Conservation (phyloP, 2,113 vertebrate genomes). For the Myanophis thanlyinensis region DNA sequence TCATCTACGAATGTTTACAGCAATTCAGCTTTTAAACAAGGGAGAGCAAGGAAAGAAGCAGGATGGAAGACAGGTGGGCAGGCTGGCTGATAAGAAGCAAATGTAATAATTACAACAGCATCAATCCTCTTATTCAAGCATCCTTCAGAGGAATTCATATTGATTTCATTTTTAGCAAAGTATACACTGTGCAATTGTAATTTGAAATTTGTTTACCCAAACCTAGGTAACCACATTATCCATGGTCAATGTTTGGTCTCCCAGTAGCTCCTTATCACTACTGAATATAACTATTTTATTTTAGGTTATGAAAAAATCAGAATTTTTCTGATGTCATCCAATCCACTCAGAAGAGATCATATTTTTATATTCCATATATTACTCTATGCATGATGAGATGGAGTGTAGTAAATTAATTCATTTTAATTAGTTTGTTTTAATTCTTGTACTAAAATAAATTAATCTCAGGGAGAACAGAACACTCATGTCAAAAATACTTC, state of each 20-base stretch:
- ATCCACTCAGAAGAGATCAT: background rate
- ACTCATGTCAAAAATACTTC: background rate
- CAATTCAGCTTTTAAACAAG: constrained; percentile 41
- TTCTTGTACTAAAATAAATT: constrained; percentile 6
- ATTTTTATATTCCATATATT: constrained; percentile 11
- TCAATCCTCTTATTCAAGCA: background rate
- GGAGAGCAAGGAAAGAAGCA: background rate
- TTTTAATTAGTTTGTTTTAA: constrained; percentile 43
- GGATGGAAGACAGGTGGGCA: background rate
- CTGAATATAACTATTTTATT: background rate
- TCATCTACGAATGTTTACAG: constrained; percentile 51
- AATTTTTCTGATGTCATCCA: background rate
- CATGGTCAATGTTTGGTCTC: background rate
- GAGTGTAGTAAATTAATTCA: constrained; percentile 48
- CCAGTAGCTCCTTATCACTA: background rate
- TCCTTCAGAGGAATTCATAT: background rate
- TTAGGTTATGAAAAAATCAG: background rate
- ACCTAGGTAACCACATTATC: background rate
- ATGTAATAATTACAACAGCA: background rate
- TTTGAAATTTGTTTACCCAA: background rate
- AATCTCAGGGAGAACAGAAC: constrained; percentile 10
- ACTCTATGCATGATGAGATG: constrained; percentile 47
- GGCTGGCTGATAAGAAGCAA: constrained; percentile 11
- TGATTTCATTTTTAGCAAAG: background rate
- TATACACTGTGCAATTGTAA: background rate